These are phyloP conservation scores for Rhagonycha fulva DNA, from an alignment of 2,888 invertebrate species.

Conservation along the genomic window DNA sequence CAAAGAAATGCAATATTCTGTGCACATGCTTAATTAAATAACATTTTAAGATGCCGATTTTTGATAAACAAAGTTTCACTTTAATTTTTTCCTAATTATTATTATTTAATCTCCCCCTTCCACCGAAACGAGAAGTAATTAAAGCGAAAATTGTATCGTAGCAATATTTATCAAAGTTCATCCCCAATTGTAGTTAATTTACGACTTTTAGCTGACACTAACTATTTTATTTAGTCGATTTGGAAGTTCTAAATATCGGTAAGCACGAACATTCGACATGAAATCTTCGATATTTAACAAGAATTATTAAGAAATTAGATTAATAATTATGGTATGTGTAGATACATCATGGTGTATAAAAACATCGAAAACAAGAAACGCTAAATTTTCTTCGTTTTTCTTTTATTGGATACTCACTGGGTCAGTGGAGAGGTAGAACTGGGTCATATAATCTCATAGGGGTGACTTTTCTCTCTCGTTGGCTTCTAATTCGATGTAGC, in stretches of 20 bases:
- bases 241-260: conserved; percentile 48
- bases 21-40: conserved; percentile 47
- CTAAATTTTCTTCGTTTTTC: not conserved
- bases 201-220: conserved; percentile 47
- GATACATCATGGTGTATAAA: not conserved
- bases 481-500: not conserved
- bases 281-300: conserved; percentile 15
- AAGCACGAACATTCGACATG: conserved; percentile 42
- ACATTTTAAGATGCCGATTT: conserved; percentile 43
- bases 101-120: conserved; percentile 1
- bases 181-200: conserved; percentile 51
- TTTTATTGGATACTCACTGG: not conserved
- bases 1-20: conserved; percentile 43
- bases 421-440: not conserved
- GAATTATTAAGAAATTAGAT: not conserved
- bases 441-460: not conserved
- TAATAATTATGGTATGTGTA: not conserved
- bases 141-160: conserved; percentile 28
- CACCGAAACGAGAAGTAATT: conserved; percentile 24
- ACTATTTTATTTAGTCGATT: conserved; percentile 50
- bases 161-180: conserved; percentile 44
- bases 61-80: conserved; percentile 30
- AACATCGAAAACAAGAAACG: not conserved
- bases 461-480: not conserved
- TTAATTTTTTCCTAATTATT: not conserved